phyloP scores from a whole-genome alignment of 1,140 invertebrate species.

The Dryas iulia region DNA sequence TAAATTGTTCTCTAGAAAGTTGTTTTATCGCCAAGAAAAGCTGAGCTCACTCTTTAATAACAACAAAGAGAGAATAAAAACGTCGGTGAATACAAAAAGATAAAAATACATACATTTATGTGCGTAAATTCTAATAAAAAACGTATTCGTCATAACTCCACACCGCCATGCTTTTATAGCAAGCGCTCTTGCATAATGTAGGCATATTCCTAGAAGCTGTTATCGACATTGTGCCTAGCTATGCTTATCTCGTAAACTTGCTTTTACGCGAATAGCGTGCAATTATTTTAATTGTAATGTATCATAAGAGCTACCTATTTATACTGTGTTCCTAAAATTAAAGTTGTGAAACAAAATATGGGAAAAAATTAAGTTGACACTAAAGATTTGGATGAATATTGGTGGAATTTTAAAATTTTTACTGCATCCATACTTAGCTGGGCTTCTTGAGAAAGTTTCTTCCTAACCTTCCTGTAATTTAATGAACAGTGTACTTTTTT shows the following conservation, averaged over 20 bases:
- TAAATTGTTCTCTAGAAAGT: not conserved
- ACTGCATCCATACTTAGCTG: too few relatives aligned
- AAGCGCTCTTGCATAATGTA: conserved; percentile 37
- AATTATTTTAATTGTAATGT: conserved; percentile 2
- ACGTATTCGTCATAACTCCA: conserved; percentile 26
- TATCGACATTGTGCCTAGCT: conserved; percentile 36
- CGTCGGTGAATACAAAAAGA: not conserved
- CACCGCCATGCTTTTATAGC: conserved; percentile 29
- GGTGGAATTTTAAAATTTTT: too few relatives aligned
- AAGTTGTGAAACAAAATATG: too few relatives aligned
- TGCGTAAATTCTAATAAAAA: conserved; percentile 18
- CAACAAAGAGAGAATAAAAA: not conserved
- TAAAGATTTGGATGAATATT: too few relatives aligned
- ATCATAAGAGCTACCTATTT: too few relatives aligned
- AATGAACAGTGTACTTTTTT: too few relatives aligned
- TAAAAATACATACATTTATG: conserved; percentile 20
- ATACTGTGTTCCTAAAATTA: too few relatives aligned
- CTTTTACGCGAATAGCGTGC: conserved; percentile 1
- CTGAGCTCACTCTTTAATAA: not conserved
- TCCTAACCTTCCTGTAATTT: too few relatives aligned
- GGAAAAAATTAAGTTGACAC: too few relatives aligned
- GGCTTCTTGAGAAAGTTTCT: too few relatives aligned
- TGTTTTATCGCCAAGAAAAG: not conserved
- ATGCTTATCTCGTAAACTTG: conserved; percentile 38
- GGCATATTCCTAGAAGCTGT: conserved; percentile 38